phyloP scores from a whole-genome alignment of 2,113 vertebrate genomes.

The Ardeotis arabs region DNA sequence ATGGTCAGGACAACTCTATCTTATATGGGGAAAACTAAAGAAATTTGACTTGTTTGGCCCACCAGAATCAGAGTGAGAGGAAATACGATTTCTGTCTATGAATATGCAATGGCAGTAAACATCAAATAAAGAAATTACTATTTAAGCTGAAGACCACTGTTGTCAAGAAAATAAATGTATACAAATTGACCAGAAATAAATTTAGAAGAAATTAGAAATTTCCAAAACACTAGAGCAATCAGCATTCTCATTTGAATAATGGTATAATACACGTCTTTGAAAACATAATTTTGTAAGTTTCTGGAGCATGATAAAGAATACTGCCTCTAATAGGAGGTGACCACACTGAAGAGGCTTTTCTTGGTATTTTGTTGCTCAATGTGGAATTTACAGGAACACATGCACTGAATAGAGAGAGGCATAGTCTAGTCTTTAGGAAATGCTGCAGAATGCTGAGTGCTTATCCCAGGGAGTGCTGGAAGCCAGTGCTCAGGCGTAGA shows the following conservation, averaged over 20 bases:
- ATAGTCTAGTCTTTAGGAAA: neutral
- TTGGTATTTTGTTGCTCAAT: neutral
- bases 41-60: neutral
- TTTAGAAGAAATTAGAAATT: neutral
- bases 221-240: neutral
- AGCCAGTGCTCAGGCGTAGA: neutral
- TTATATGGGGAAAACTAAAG: neutral
- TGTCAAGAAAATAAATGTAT: neutral
- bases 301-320: neutral
- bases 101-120: neutral
- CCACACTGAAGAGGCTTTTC: neutral
- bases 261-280: neutral
- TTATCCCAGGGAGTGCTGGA: neutral
- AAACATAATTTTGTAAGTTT: neutral
- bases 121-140: neutral
- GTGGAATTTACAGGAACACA: neutral
- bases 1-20: neutral
- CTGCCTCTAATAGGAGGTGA: neutral
- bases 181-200: neutral
- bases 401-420: accelerated
- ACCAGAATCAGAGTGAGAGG: neutral
- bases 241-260: neutral
- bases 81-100: neutral
- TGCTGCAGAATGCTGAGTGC: neutral
- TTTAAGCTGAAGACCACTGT: neutral